Evolutionary conservation across 2,888 invertebrate genomes (phyloP).

Genomic region (Drepana falcataria): DNA sequence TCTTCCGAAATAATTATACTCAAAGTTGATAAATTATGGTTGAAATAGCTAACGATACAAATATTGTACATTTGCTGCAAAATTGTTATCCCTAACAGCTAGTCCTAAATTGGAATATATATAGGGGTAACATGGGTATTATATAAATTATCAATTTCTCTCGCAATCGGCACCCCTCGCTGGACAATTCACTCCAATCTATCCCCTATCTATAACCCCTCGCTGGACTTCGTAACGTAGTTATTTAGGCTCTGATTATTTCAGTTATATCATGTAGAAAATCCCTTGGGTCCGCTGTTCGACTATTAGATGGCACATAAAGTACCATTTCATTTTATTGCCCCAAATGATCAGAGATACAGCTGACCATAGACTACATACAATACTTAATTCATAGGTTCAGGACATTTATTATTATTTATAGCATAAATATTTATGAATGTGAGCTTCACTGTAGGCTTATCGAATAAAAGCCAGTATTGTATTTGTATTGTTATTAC

Average conservation of each 20-base stretch:
- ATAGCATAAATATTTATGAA: not conserved
- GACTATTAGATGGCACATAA: not conserved
- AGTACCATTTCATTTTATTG: not conserved
- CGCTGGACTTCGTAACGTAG: not conserved
- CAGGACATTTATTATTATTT: not conserved
- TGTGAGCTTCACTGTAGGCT: not conserved
- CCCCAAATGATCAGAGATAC: not conserved
- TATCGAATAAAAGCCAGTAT: not conserved
- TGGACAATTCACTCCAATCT: not conserved
- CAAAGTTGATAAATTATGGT: too few relatives aligned
- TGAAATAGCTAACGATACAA: too few relatives aligned
- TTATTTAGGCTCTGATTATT: not conserved
- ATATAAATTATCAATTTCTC: conserved; percentile 3
- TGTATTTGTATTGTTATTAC: not conserved
- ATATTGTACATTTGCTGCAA: not conserved
- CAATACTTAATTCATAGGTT: not conserved
- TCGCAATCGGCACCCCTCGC: not conserved
- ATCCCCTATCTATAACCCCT: not conserved
- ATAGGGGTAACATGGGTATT: conserved; percentile 1
- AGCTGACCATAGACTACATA: not conserved
- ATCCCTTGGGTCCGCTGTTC: not conserved
- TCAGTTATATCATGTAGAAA: not conserved
- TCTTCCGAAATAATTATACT: too few relatives aligned
- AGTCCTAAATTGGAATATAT: conserved; percentile 1
- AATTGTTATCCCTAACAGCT: not conserved